Evolutionary conservation across 2,113 vertebrate genomes (phyloP), one percentile per base, ranked within the genome.

Genomic region (Pachycephala philippinensis): DNA sequence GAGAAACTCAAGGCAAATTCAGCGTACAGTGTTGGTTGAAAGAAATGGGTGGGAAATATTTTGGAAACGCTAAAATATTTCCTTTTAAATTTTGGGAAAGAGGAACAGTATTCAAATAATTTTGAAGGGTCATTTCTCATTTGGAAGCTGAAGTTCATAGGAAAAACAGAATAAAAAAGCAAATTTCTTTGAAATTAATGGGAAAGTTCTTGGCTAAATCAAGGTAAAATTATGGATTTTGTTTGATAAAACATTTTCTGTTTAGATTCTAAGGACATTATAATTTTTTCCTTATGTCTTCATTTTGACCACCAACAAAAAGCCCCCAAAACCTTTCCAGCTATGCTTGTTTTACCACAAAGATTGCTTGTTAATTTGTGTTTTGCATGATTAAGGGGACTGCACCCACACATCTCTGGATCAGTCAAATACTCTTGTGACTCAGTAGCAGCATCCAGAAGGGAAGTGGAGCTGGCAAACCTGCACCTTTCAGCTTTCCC

Each of bases 51-150:
- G 66, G 82, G 82, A 88, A 92, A 72, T 6, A 39, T 37, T 89
- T 70, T 61, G 54, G 74, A 90, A 90, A 83, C 0, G 1, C 2
- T 65, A 42, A 87, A 88, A 83, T 83, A 72, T 61, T 91, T 93
- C 28, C 56, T 84, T 61, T 80, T 39, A 45, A 39, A 8, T 47
- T 89, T 15, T 40, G 8, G 11, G 7, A 35, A 23, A 63, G 30
- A 37, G 4, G 1, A 4, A 5, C 2, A 13, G 7, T 42, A 47
- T 66, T 79, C 16, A 64, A 90, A 88, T 10, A 21, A 44, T 65
- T 87, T 68, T 83, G 37, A 94, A 69, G 37, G 21, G 12, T 24
- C 31, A 50, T 80, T 94, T 93, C 26, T 93, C 50, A 61, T 90
- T 92, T 49, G 68, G 44, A 91, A 85, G 13, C 7, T 44, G 28